Evolutionary conservation across 2,888 invertebrate species (phyloP), one percentile per base, ranked within the genome.

Genomic region (Pristionchus fissidentatus): DNA sequence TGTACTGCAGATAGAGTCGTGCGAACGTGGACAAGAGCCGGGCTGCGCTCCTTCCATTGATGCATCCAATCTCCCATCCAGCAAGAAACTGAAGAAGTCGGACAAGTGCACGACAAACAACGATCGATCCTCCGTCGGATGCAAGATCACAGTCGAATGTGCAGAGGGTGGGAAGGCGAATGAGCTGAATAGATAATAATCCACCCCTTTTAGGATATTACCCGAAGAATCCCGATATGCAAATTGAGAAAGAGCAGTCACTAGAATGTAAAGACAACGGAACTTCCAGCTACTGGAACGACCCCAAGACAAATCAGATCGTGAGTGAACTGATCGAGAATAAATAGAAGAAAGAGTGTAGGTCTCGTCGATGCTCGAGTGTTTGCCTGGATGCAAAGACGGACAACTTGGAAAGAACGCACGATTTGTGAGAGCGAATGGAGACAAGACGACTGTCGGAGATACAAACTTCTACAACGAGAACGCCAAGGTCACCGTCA

Each of bases 371-470:
- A 26, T 80, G 35, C 55, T 80, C 29, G 41, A 55, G 15, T 80
- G 80, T 60, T 29, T 60, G 7, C 80, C 57, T 57, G 80, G 80
- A n/a, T 80, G 80, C 57, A 80, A 80, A 26, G 57, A 60, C 3
- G 41, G 41, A 19, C 55, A 29, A 22, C n/a, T 41, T 8, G 46
- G 80, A 5, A 55, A 55, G 13, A 80, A 60, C 29, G 35, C 55
- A 22, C 38, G 57, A 19, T 10, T 57, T 3, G 29, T 43, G 3
- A 10, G 60, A 41, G 57, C n/a, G 13, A 43, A 13, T 32, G 43
- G 52, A 52, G 49, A 49, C 13, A 55, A 38, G 26, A n/a, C 29
- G 8, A 57, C n/a, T 15, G 29, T 38, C 13, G 80, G 57, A 60
- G 38, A 80, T 0, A 29, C n/a, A 15, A 41, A 19, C 3, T 80